Evolutionary conservation across 2,797 vertebrate genomes (phyloP).

Genomic region (Pipistrellus nathusii): DNA sequence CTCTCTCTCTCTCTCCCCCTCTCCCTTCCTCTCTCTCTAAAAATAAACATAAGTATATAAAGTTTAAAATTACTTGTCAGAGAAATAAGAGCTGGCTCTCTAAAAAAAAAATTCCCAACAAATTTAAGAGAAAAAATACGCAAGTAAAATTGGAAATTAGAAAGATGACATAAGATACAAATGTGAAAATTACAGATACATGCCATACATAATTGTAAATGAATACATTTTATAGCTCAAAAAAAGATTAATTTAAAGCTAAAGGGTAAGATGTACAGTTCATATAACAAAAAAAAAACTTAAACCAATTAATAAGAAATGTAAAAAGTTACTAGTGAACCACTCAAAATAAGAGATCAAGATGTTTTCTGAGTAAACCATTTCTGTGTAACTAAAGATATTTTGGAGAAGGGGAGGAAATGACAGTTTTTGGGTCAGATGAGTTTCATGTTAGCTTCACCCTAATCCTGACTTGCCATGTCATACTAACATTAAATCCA

Average conservation of each 20-base stretch:
- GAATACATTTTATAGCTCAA: background rate
- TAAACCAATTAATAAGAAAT: background rate
- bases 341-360: background rate
- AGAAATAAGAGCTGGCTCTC: background rate
- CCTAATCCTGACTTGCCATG: background rate
- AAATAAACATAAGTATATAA: too few relatives aligned
- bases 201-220: background rate
- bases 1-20: too few relatives aligned
- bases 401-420: background rate
- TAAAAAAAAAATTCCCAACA: background rate
- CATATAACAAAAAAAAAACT: constrained; percentile 14
- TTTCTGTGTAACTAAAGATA: background rate
- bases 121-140: background rate
- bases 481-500: background rate
- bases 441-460: background rate
- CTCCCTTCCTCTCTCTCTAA: too few relatives aligned
- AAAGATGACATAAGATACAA: background rate
- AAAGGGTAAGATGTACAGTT: too few relatives aligned
- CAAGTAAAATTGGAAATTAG: background rate
- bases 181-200: background rate
- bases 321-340: background rate
- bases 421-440: background rate
- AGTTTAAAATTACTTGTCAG: background rate
- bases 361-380: background rate
- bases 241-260: background rate